phyloP scores from a whole-genome alignment of 1,140 invertebrate genomes.

The Orussus abietinus region DNA sequence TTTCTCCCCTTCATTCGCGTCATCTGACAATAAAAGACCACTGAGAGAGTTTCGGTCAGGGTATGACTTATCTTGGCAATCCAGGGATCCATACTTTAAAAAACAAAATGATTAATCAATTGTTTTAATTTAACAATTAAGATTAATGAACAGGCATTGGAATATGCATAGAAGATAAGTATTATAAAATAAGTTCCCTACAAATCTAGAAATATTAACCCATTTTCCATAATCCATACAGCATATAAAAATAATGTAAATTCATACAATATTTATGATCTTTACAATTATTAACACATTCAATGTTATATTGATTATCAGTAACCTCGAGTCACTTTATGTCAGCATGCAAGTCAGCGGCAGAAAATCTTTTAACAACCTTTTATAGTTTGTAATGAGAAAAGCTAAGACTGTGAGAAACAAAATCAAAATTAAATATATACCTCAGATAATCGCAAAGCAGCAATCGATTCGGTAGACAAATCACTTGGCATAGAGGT shows the following conservation, averaged over 20 bases:
- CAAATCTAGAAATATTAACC: not conserved
- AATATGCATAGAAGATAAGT: constrained; percentile 6
- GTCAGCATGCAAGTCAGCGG: constrained; percentile 2
- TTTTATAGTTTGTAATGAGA: constrained; percentile 7
- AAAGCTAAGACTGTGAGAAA: not conserved
- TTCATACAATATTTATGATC: constrained; percentile 2
- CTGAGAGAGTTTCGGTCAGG: constrained; percentile 34
- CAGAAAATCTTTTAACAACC: not conserved
- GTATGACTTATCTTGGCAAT: constrained; percentile 31
- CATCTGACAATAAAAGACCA: constrained; percentile 33
- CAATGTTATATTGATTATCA: not conserved
- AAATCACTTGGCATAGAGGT: constrained; percentile 55
- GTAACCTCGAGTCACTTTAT: constrained; percentile 1
- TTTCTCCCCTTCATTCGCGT: constrained; percentile 33
- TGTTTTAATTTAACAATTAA: constrained; percentile 11
- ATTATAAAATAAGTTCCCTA: not conserved
- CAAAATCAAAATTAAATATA: constrained; percentile 13
- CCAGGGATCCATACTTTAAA: constrained; percentile 26
- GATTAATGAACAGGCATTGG: constrained; percentile 5
- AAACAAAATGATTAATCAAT: constrained; percentile 4
- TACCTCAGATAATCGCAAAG: constrained; percentile 50
- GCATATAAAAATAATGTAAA: constrained; percentile 1
- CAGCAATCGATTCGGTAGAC: constrained; percentile 51
- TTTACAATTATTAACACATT: constrained; percentile 2
- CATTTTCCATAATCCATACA: too few relatives aligned